phyloP scores from a whole-genome alignment of 2,888 invertebrate genomes.

The Drosophila bunnanda region DNA sequence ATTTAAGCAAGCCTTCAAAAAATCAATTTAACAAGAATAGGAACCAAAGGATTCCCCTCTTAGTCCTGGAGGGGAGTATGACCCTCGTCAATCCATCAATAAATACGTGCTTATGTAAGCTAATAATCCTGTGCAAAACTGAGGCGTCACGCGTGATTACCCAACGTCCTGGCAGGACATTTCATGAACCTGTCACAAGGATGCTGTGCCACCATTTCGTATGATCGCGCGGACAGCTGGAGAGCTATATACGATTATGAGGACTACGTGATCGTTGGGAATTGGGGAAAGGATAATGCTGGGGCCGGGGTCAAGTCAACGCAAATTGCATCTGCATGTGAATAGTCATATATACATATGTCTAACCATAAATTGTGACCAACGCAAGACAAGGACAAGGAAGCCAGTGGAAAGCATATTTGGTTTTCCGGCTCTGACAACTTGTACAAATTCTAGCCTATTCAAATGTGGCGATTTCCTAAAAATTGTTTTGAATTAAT shows the following conservation, averaged over 20 bases:
- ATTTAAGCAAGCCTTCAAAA: not conserved
- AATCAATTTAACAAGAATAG: not conserved
- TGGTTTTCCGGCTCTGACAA: not conserved
- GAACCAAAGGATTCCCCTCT: not conserved
- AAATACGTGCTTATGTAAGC: slow-evolving; percentile 23
- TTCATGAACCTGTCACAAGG: slow-evolving; percentile 15
- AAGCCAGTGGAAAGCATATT: slow-evolving; percentile 18
- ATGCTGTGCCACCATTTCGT: not conserved
- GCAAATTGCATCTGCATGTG: slow-evolving; percentile 51
- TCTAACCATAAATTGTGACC: slow-evolving; percentile 28
- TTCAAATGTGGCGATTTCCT: rapidly evolving
- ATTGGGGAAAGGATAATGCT: not conserved
- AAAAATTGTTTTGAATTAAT: too few relatives aligned
- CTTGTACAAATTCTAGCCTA: not conserved
- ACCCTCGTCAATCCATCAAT: slow-evolving; percentile 30
- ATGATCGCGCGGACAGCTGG: slow-evolving; percentile 13
- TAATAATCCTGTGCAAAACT: slow-evolving; percentile 17
- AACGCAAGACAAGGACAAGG: slow-evolving; percentile 19
- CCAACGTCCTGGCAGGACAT: slow-evolving; percentile 17
- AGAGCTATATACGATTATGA: slow-evolving; percentile 7
- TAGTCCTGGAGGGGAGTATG: too few relatives aligned
- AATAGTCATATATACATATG: slow-evolving; percentile 13
- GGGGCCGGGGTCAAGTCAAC: slow-evolving; percentile 11
- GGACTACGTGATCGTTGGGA: slow-evolving; percentile 26
- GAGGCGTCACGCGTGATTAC: slow-evolving; percentile 24